A percentile compares a stretch with the other conserved stretches of the same genome.
These are phyloP conservation scores for Cisticola juncidis DNA, from an alignment of 2,113 vertebrate species.

Conservation along the genomic window DNA sequence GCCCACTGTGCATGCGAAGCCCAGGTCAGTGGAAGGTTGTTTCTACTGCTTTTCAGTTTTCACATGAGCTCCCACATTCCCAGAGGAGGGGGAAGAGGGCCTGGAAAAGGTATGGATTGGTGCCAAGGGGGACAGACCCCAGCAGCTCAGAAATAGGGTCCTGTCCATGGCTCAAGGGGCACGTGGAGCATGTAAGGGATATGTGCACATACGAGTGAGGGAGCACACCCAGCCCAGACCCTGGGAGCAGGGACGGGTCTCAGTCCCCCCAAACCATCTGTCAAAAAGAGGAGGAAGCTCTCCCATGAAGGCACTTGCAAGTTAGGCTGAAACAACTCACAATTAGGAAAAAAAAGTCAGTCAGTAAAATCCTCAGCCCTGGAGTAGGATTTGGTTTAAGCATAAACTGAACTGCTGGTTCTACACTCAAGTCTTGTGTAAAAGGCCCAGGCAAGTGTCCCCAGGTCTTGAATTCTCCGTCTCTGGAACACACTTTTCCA, in stretches of 20 bases:
- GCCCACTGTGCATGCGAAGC: background rate
- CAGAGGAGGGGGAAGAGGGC: background rate
- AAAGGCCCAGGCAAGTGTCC: background rate
- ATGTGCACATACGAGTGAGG: accelerated
- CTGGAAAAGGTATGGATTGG: background rate
- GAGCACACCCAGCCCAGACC: background rate
- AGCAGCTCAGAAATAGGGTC: background rate
- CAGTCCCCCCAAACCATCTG: background rate
- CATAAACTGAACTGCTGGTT: background rate
- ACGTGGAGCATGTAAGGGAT: accelerated
- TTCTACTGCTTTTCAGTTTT: background rate
- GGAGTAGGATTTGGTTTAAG: background rate
- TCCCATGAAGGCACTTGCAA: background rate
- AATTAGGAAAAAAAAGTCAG: background rate
- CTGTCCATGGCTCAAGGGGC: background rate
- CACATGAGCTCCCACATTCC: background rate
- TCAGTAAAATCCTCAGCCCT: background rate
- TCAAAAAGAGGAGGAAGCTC: background rate
- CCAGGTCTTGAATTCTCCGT: background rate
- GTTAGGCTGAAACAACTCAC: background rate
- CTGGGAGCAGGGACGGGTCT: background rate
- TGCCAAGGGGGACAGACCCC: background rate
- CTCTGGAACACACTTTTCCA: background rate
- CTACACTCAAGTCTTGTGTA: background rate
- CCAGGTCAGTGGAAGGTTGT: background rate